phyloP scores from a whole-genome alignment of 30 jellyfish, hydroid and myxozoan genomes.

The Nemopilema nomurai region DNA sequence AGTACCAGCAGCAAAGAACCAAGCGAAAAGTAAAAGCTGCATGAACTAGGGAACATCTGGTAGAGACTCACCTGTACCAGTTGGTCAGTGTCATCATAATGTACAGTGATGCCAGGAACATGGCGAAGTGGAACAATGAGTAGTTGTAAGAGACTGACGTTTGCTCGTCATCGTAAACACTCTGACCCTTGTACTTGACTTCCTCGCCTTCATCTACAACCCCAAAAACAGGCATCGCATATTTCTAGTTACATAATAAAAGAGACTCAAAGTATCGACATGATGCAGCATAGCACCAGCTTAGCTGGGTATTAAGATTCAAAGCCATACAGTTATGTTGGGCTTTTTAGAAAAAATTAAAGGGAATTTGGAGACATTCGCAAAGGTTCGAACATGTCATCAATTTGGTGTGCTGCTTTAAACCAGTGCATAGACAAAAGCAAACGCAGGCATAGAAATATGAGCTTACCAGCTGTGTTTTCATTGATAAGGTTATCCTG shows the following conservation, averaged over 20 bases:
- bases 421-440: not conserved
- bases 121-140: constrained; percentile 82
- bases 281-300: no score
- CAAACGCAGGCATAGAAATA: not conserved
- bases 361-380: no score
- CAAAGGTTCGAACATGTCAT: no score
- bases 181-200: constrained; percentile 81
- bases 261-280: no score
- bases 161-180: constrained; percentile 84
- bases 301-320: no score
- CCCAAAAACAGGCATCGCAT: no score
- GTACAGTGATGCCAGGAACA: constrained; percentile 86
- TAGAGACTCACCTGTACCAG: constrained; percentile 91
- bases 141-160: constrained; percentile 83
- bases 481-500: not conserved
- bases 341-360: no score
- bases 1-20: not conserved
- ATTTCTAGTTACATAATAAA: no score
- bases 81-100: constrained; percentile 96
- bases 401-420: not conserved
- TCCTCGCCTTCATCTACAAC: constrained; percentile 42
- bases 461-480: not conserved
- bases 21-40: not conserved
- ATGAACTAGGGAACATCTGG: not conserved
- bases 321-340: no score